Conservation (phyloP, 2,797 vertebrate species). For the Protonibea diacanthus region DNA sequence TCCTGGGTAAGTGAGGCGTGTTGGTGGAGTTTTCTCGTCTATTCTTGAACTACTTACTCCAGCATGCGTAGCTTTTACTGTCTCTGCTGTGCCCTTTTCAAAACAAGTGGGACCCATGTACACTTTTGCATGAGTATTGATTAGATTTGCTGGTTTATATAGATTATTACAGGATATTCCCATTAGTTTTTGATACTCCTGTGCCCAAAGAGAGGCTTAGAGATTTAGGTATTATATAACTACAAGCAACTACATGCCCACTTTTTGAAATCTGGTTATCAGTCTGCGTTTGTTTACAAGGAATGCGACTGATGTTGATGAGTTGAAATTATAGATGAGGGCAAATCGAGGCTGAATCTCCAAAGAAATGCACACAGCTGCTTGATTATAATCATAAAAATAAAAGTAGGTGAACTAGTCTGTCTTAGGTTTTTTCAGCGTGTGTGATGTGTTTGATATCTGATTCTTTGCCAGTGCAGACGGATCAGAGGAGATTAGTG, state of each 20-base stretch:
- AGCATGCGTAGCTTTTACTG: slow-evolving; percentile 3
- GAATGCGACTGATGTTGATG: slow-evolving; percentile 12
- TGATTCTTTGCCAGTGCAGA: slow-evolving; percentile 76
- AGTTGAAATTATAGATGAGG: slow-evolving; percentile 1
- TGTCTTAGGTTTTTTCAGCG: slow-evolving; percentile 34
- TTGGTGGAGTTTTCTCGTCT: slow-evolving; percentile 28
- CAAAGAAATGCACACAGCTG: slow-evolving; percentile 2
- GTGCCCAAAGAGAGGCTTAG: slow-evolving; percentile 76
- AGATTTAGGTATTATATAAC: slow-evolving; percentile 83
- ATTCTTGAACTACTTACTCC: slow-evolving; percentile 6
- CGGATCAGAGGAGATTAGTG: slow-evolving; percentile 82
- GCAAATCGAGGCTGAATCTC: background rate
- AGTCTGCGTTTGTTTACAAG: slow-evolving; percentile 38
- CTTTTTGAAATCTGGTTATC: slow-evolving; percentile 78
- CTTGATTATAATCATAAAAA: slow-evolving; percentile 5
- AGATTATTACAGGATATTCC: slow-evolving; percentile 40
- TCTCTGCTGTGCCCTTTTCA: background rate
- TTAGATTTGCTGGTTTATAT: slow-evolving; percentile 47
- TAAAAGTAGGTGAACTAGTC: slow-evolving; percentile 9
- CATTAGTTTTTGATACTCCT: slow-evolving; percentile 63
- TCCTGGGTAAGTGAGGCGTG: slow-evolving; percentile 94
- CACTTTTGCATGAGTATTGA: slow-evolving; percentile 45
- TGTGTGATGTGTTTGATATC: slow-evolving; percentile 66
- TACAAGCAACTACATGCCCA: slow-evolving; percentile 75
- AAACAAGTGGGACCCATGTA: slow-evolving; percentile 24